phyloP scores from a whole-genome alignment of 2,797 vertebrate genomes.

The Garrulus glandarius region DNA sequence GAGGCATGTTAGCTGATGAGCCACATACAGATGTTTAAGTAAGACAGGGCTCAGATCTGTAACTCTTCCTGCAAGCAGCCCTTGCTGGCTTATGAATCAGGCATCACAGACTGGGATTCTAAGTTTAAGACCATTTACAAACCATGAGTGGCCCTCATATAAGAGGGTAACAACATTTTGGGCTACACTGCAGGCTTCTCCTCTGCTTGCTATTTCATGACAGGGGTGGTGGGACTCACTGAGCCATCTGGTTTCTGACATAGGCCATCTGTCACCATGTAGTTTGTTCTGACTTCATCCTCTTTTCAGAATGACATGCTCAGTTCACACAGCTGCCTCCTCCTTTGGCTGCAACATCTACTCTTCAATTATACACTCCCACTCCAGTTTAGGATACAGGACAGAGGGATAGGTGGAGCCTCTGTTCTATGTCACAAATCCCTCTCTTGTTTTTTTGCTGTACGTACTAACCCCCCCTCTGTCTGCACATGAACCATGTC shows the following conservation, averaged over 20 bases:
- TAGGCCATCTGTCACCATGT: not conserved
- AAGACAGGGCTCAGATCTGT: not conserved
- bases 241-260: slow-evolving; percentile 26
- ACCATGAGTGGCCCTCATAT: not conserved
- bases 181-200: not conserved
- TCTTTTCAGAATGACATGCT: not conserved
- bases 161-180: not conserved
- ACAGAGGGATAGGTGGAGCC: not conserved
- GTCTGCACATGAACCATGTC: not conserved
- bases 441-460: not conserved
- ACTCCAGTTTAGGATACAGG: not conserved
- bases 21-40: fast-evolving
- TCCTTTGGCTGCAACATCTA: not conserved
- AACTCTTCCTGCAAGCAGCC: not conserved
- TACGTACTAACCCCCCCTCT: not conserved
- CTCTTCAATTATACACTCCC: not conserved
- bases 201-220: not conserved
- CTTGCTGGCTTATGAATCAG: not conserved
- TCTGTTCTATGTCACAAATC: not conserved
- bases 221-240: not conserved
- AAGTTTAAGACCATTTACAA: not conserved
- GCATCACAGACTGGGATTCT: not conserved
- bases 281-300: not conserved
- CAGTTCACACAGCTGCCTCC: slow-evolving; percentile 12
- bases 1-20: not conserved